Evolutionary conservation across 2,797 vertebrate genomes (phyloP).

Genomic region (Mormyrops boulengeri): DNA sequence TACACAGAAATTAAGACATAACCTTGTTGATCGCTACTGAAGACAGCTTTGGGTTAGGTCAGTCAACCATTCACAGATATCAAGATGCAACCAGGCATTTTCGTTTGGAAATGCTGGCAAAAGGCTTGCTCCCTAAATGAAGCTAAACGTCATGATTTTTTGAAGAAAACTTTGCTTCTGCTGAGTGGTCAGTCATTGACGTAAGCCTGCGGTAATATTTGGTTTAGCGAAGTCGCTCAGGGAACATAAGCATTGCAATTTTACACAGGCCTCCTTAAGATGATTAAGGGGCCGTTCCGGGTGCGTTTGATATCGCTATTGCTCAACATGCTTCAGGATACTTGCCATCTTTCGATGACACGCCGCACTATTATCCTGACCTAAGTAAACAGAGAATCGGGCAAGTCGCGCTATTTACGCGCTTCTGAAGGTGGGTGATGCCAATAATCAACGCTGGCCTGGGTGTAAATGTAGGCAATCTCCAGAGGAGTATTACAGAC

Average conservation of each 20-base stretch:
- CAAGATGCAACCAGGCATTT: not conserved
- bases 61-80: not conserved
- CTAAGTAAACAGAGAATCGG: not conserved
- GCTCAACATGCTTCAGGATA: not conserved
- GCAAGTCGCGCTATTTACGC: not conserved
- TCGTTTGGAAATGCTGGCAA: not conserved
- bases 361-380: not conserved
- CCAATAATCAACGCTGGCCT: not conserved
- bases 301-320: not conserved
- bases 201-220: not conserved
- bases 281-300: not conserved
- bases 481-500: not conserved
- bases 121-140: not conserved
- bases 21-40: not conserved
- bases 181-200: not conserved
- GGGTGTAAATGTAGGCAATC: constrained; percentile 6
- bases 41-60: not conserved
- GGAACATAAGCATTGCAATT: not conserved
- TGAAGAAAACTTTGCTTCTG: not conserved
- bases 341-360: constrained; percentile 13
- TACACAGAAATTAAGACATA: not conserved
- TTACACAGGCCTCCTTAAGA: constrained; percentile 6
- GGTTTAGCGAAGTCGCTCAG: not conserved
- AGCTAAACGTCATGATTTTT: not conserved
- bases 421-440: not conserved